phyloP scores from a whole-genome alignment of 2,797 vertebrate genomes.

The Sus cebifrons region DNA sequence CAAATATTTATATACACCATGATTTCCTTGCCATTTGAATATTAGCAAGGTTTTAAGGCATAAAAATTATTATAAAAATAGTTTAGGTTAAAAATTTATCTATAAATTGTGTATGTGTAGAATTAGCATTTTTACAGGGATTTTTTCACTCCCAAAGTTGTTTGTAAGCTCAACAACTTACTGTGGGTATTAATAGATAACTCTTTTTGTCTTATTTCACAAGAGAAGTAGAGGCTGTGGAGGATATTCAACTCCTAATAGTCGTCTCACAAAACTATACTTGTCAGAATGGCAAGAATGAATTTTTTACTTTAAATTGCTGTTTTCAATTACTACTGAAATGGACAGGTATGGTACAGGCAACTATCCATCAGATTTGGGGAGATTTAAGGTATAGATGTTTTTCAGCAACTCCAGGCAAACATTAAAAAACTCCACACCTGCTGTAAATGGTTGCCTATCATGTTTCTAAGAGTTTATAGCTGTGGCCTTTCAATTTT shows the following conservation, averaged over 20 bases:
- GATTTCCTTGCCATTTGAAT: slow-evolving; percentile 5
- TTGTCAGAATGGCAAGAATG: slow-evolving; percentile 16
- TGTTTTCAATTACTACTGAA: slow-evolving; percentile 67
- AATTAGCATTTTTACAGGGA: background rate
- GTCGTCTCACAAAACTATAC: slow-evolving; percentile 60
- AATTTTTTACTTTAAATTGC: slow-evolving; percentile 65
- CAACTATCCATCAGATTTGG: background rate
- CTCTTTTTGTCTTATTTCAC: slow-evolving; percentile 60
- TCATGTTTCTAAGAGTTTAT: slow-evolving; percentile 72
- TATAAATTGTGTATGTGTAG: background rate
- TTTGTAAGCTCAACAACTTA: slow-evolving; percentile 43
- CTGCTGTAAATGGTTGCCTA: slow-evolving; percentile 50
- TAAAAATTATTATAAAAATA: background rate
- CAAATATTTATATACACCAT: background rate
- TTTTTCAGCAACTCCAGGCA: slow-evolving; percentile 40
- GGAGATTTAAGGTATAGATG: slow-evolving; percentile 15
- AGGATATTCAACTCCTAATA: background rate
- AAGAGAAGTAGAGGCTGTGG: slow-evolving; percentile 28
- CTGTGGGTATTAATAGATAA: background rate
- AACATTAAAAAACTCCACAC: slow-evolving; percentile 47
- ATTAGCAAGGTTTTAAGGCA: background rate
- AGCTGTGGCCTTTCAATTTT: slow-evolving; percentile 79
- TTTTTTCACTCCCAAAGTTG: slow-evolving; percentile 13
- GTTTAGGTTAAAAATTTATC: background rate
- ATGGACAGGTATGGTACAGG: background rate